Evolutionary conservation across 2,113 vertebrate genomes (phyloP).

Genomic region (Brachyistius frenatus): DNA sequence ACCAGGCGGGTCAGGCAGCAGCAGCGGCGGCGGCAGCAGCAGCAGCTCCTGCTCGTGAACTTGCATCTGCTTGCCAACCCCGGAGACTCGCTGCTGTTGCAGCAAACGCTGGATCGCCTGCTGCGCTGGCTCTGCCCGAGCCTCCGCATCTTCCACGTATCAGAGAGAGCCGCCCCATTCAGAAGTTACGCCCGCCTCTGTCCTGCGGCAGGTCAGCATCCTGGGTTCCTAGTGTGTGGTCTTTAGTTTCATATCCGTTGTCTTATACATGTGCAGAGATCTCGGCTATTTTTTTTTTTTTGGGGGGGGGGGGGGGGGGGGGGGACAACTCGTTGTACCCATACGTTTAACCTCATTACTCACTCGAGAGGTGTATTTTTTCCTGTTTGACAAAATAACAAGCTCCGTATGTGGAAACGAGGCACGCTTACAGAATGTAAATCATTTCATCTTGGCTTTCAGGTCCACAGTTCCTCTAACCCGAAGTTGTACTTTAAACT

Average conservation of each 20-base stretch:
- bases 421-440: background rate
- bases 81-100: constrained; percentile 87
- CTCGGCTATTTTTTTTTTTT: background rate
- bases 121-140: constrained; percentile 88
- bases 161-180: constrained; percentile 84
- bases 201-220: constrained; percentile 68
- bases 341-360: background rate
- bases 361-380: background rate
- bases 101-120: constrained; percentile 89
- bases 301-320: background rate
- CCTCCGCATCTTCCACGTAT: constrained; percentile 90
- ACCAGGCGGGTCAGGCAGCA: constrained; percentile 76
- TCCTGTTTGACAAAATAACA: background rate
- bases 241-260: background rate
- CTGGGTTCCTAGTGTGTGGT: background rate
- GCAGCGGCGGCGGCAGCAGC: constrained; percentile 43
- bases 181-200: constrained; percentile 65
- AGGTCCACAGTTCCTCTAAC: background rate
- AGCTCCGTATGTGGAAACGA: constrained; percentile 24
- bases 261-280: background rate
- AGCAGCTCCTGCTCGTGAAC: constrained; percentile 80
- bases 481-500: background rate
- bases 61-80: constrained; percentile 90
- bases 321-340: background rate
- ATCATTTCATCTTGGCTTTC: background rate